Conservation (phyloP, 2,797 vertebrate genomes). For the Anolis apletophallus region DNA sequence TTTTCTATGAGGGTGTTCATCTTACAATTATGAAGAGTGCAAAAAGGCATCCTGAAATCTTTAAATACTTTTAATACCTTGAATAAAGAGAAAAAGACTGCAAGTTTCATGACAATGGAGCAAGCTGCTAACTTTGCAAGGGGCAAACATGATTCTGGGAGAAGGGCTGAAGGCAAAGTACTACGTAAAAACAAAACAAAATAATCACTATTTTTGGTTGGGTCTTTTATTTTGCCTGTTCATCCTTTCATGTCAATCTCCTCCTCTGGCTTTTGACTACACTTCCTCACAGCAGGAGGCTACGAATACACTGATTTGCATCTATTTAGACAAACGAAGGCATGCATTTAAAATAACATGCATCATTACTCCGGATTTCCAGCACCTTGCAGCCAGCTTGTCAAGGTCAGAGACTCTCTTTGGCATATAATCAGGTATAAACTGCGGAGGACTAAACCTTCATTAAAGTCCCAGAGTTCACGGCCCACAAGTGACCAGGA, state of each 20-base stretch:
- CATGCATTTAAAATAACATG: conserved; percentile 47
- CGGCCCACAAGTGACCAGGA: conserved; percentile 42
- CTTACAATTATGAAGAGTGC: conserved; percentile 52
- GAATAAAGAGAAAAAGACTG: conserved; percentile 39
- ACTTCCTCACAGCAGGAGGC: conserved; percentile 47
- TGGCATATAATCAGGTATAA: conserved; percentile 40
- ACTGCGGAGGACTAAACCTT: conserved; percentile 35
- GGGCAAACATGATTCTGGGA: conserved; percentile 10
- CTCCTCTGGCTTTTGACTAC: conserved; percentile 58
- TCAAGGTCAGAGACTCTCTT: conserved; percentile 48
- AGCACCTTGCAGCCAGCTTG: conserved; percentile 18
- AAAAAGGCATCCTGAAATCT: conserved; percentile 35
- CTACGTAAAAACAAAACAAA: conserved; percentile 51
- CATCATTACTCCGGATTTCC: conserved; percentile 18
- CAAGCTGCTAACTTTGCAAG: conserved; percentile 28
- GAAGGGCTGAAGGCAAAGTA: neutral
- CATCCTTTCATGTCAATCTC: conserved; percentile 65
- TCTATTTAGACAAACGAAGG: conserved; percentile 58
- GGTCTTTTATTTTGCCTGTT: conserved; percentile 55
- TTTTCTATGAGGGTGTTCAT: conserved; percentile 59
- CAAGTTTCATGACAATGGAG: conserved; percentile 62
- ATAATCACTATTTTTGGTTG: neutral
- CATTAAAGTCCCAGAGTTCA: conserved; percentile 43
- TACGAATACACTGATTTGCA: conserved; percentile 55
- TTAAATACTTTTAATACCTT: neutral